A percentile compares a stretch with the other conserved stretches of the same genome.
Evolutionary conservation across 2,797 vertebrate genomes (phyloP).

Genomic region (Hozukius guyotensis): DNA sequence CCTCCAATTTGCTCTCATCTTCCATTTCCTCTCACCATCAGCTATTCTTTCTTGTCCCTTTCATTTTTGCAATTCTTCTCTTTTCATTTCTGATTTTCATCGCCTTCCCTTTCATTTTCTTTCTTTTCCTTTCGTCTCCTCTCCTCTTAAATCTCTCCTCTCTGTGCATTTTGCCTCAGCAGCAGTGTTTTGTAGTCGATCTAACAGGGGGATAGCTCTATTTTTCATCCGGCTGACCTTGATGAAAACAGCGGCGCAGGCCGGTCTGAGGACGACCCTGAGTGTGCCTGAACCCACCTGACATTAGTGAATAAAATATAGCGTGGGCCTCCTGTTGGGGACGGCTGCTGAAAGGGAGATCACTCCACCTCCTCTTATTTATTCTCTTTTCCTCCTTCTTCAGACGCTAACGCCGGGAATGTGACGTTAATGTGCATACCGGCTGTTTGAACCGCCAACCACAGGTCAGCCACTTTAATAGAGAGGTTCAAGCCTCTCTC

Average conservation of each 20-base stretch:
- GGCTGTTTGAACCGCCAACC: slow-evolving; percentile 79
- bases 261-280: slow-evolving; percentile 59
- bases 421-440: slow-evolving; percentile 80
- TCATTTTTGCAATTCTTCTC: neutral
- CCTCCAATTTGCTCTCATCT: neutral
- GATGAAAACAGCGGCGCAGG: slow-evolving; percentile 60
- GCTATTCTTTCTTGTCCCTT: neutral
- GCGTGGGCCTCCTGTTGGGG: slow-evolving; percentile 67
- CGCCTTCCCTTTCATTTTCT: neutral
- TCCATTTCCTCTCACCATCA: neutral
- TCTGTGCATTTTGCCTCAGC: slow-evolving; percentile 31
- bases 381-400: slow-evolving; percentile 76
- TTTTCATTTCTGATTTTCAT: neutral
- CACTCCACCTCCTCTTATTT: slow-evolving; percentile 74
- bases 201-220: slow-evolving; percentile 52
- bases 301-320: slow-evolving; percentile 84
- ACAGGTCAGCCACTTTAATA: slow-evolving; percentile 84
- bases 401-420: slow-evolving; percentile 61
- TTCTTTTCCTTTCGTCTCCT: neutral
- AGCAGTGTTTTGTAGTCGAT: slow-evolving; percentile 51
- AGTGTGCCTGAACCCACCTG: slow-evolving; percentile 74
- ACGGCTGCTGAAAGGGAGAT: slow-evolving; percentile 77
- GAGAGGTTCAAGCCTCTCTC: slow-evolving; percentile 82
- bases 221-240: slow-evolving; percentile 71
- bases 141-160: slow-evolving; percentile 47